Evolutionary conservation across 1,140 invertebrate species (phyloP), one percentile per base, ranked within the genome.

Genomic region (Trichonephila clavata): DNA sequence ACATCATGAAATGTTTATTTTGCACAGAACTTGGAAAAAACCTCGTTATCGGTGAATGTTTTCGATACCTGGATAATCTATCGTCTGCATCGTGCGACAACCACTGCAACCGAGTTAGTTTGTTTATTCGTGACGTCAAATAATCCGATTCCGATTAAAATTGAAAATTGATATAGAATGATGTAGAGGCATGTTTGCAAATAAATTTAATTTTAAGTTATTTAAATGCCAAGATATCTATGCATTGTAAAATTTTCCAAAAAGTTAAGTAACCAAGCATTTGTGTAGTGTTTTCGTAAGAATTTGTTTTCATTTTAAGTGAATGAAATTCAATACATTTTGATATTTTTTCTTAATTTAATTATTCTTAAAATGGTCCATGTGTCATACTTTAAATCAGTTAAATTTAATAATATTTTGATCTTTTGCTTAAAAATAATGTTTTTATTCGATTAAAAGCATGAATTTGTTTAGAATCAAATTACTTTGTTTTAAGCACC

Each of bases 41-140:
- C 6, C 71, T 18, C 71, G 71, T 1, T 77, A 32, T 77, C 71
- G 27, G 14, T 5, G 71, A 77, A 77, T 77, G 71, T 39, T 77
- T 32, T 32, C 71, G 32, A 39, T 77, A 18, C 71, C 24, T 59
- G 6, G 81, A 63, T 86, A 61, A 24, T 71, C 65, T 68, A 71
- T 32, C 63, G 39, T 68, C 65, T 32, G 86, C 87, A 59, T 90
- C 89, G 89, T 90, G 43, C 68, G 77, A 63, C 68, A 80, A 90
- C 43, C 71, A 61, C 27, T 59, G 89, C 68, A 90, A n/a, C 77
- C n/a, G 68, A 80, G 89, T 71, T 68, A 57, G 89, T 90, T 90
- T 90, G 89, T 90, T 90, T 90, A 90, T 90, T 90, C 68, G 7
- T 90, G 89, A 90, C 89, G 89, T 90, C 89, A 90, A 87, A 63